These are phyloP conservation scores for Rhincodon typus DNA, from an alignment of 2,797 vertebrate genomes.

Conservation along the genomic window DNA sequence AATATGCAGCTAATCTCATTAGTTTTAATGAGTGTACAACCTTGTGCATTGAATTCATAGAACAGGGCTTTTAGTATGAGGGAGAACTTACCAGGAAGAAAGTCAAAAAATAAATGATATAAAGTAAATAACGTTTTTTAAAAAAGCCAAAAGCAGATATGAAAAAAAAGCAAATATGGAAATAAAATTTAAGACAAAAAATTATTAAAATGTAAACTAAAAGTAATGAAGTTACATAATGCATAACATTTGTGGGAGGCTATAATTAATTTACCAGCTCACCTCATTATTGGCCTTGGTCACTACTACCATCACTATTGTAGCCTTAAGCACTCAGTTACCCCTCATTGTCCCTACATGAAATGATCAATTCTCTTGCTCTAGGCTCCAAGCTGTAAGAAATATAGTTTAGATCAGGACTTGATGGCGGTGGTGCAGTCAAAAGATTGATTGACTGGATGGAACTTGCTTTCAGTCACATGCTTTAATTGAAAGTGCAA, in stretches of 20 bases:
- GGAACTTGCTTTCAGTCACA: background rate
- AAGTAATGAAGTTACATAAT: slow-evolving; percentile 25
- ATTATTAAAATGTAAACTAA: background rate
- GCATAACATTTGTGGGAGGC: slow-evolving; percentile 25
- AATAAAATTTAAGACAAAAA: background rate
- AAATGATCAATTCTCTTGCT: slow-evolving; percentile 22
- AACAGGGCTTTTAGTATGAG: background rate
- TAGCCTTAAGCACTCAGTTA: slow-evolving; percentile 19
- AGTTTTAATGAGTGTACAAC: slow-evolving; percentile 26
- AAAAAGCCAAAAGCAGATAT: background rate
- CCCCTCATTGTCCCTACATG: background rate
- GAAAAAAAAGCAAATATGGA: background rate
- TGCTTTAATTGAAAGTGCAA: slow-evolving; percentile 3
- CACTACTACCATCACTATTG: slow-evolving; percentile 21
- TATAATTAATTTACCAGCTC: slow-evolving; percentile 34
- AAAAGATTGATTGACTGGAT: slow-evolving; percentile 21
- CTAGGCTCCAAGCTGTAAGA: background rate
- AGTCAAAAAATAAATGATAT: background rate
- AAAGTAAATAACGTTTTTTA: background rate
- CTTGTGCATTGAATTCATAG: background rate
- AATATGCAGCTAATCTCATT: slow-evolving; percentile 31
- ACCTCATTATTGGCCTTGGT: slow-evolving; percentile 10
- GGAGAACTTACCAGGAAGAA: background rate
- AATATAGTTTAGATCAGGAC: slow-evolving; percentile 15
- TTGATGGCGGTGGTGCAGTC: background rate